These are phyloP conservation scores for Caenorhabditis brenneri DNA, from an alignment of 1,140 invertebrate genomes.

Conservation along the genomic window DNA sequence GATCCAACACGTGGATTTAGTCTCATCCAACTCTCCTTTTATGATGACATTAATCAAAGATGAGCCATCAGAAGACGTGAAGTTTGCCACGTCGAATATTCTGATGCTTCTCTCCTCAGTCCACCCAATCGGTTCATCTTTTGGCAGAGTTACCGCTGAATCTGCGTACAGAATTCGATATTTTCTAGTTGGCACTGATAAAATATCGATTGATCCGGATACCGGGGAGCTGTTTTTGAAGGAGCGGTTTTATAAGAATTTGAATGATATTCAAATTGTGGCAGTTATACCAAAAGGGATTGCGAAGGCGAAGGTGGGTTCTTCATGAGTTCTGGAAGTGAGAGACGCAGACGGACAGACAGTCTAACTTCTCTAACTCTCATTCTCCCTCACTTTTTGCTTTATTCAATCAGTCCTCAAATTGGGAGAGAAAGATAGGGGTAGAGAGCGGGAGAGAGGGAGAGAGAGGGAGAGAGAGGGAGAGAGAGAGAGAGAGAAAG, in stretches of 20 bases:
- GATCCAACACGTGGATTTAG: not conserved
- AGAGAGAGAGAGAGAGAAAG: no score
- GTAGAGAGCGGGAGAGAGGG: no score
- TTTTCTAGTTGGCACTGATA: not conserved
- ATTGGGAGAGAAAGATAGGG: no score
- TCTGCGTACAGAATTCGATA: not conserved
- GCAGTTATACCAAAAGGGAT: constrained; percentile 27
- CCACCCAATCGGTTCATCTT: not conserved
- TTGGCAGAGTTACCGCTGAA: constrained; percentile 6
- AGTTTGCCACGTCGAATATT: not conserved
- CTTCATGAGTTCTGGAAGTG: no score
- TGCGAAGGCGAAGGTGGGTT: not conserved
- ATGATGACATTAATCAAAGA: constrained; percentile 9
- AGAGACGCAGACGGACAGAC: no score
- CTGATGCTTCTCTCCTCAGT: not conserved
- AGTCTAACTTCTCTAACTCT: no score
- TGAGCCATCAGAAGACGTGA: constrained; percentile 5
- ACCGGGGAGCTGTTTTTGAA: constrained; percentile 19
- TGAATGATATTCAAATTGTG: constrained; percentile 10
- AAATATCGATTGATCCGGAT: not conserved
- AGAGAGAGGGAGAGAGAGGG: no score
- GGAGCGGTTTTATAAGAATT: not conserved
- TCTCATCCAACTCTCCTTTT: not conserved
- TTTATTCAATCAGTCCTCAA: no score
- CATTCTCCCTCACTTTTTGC: no score